Evolutionary conservation across 2,888 invertebrate species (phyloP), one percentile per base, ranked within the genome.

Genomic region (Morpho deidamia): DNA sequence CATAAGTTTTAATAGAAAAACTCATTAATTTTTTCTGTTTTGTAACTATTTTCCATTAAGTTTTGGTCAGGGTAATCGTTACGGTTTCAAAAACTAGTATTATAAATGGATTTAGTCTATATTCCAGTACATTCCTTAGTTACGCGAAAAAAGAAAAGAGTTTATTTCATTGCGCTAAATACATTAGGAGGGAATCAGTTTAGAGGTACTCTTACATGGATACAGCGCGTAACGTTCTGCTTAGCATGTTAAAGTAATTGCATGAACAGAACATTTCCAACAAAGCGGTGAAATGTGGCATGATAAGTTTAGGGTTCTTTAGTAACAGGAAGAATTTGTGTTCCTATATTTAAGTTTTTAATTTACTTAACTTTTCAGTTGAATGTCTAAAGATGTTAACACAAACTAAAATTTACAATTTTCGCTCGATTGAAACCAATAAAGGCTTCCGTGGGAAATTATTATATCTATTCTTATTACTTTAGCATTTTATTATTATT

Each of bases 241-340:
- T 49, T 49, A 49, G 49, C 49, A 49, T 49, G 11, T 49, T 42
- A 49, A 49, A 49, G 49, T 49, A 49, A 49, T 49, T 49, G 42
- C 41, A 49, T 35, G 35, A 35, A 49, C 42, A 35, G 42, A 35
- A 35, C 35, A 35, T 42, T 49, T 49, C 33, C n/a, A 12, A 42
- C 49, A 35, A 42, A 49, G 49, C 35, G 35, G 34, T 42, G 7
- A 14, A 49, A 7, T 42, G 49, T 12, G 23, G 35, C 32, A 33
- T 9, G 14, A 5, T 14, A 34, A 35, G 42, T 48, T 42, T 23
- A 48, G n/a, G 35, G 37, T 37, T 32, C 40, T 14, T 14, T 14
- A 12, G 8, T 41, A 35, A 40, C 33, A 34, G 34, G 9, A 35
- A 42, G 34, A 12, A 10, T 5, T n/a, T 14, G 35, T 34, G 4